These are phyloP conservation scores for Ptychodera flava DNA, from an alignment of 35 echinoderm and acorn worm genomes.

Conservation along the genomic window DNA sequence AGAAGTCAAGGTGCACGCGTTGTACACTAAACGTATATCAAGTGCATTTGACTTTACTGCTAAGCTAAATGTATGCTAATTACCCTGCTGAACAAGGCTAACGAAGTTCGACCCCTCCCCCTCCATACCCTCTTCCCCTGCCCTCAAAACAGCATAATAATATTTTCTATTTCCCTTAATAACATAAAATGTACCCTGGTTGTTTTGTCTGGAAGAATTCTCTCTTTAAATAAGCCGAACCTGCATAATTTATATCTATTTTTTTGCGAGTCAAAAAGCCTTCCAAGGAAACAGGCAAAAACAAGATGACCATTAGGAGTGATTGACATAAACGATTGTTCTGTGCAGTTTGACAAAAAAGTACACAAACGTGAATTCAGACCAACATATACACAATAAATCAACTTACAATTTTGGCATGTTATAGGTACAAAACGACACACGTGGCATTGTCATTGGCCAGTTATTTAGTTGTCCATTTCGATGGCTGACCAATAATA, in stretches of 20 bases:
- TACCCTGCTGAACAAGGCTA: not conserved
- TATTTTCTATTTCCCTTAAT: not conserved
- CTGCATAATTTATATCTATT: not conserved
- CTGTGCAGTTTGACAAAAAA: not conserved
- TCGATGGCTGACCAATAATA: too few relatives aligned
- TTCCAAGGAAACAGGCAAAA: too few relatives aligned
- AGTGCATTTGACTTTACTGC: not conserved
- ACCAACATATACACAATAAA: not conserved
- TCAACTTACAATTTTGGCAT: not conserved
- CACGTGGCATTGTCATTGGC: too few relatives aligned
- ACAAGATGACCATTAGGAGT: not conserved
- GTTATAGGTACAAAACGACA: not conserved
- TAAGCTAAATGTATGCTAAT: conserved; percentile 2
- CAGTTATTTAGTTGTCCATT: too few relatives aligned
- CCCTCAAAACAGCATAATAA: not conserved
- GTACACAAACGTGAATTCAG: not conserved
- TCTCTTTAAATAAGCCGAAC: not conserved
- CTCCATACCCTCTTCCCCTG: not conserved
- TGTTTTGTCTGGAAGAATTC: not conserved
- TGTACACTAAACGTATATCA: not conserved
- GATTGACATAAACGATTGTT: conserved; percentile 1
- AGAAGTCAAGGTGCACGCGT: not conserved
- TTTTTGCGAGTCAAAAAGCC: too few relatives aligned
- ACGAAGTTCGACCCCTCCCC: not conserved
- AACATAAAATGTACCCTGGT: not conserved